Conservation (phyloP, 2,113 vertebrate species). For the Corynorhinus townsendii region DNA sequence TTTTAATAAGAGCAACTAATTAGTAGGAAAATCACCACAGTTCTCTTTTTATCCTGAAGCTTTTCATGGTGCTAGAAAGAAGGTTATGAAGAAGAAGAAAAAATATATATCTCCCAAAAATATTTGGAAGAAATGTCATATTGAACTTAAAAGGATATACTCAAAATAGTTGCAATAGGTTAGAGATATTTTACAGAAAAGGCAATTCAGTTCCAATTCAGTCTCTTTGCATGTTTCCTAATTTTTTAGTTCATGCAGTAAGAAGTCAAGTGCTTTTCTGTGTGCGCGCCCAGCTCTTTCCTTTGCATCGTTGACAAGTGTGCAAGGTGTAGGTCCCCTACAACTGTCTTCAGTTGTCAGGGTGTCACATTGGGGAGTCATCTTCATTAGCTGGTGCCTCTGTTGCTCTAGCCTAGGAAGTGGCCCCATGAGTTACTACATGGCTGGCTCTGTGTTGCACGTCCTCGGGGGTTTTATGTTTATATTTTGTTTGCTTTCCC, state of each 20-base stretch:
- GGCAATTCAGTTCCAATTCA: neutral
- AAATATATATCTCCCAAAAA: constrained; percentile 42
- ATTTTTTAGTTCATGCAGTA: neutral
- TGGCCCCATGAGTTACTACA: neutral
- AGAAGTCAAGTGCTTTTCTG: neutral
- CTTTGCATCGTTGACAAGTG: neutral
- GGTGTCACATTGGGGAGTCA: neutral
- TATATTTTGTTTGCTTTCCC: neutral
- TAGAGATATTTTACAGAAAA: constrained; percentile 57
- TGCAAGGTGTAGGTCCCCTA: too few species aligned
- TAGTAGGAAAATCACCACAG: constrained; percentile 87
- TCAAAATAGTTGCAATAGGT: constrained; percentile 45
- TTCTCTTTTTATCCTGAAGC: constrained; percentile 82
- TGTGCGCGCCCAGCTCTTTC: neutral
- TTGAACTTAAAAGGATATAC: constrained; percentile 64
- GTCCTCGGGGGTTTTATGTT: neutral
- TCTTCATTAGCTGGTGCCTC: neutral
- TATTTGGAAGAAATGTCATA: constrained; percentile 77
- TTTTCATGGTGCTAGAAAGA: constrained; percentile 77
- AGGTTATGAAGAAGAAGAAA: constrained; percentile 81
- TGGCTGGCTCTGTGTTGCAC: neutral
- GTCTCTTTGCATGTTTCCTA: neutral
- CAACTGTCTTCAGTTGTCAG: neutral
- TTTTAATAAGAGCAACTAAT: constrained; percentile 89
- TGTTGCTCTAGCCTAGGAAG: neutral